Conservation (phyloP, 1,140 invertebrate genomes). For the Luehdorfia chinensis region DNA sequence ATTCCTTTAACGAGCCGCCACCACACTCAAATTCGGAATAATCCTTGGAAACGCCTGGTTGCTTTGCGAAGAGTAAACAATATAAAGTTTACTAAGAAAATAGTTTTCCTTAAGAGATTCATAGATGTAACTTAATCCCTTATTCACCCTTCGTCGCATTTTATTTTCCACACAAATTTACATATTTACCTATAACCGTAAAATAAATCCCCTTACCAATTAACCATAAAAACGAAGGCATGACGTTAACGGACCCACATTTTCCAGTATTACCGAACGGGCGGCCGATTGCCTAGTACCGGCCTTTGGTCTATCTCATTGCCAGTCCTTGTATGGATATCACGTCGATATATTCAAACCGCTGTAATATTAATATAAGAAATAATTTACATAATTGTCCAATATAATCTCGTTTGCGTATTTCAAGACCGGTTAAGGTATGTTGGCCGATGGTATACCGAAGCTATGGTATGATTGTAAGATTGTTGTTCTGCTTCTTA, state of each 20-base stretch:
- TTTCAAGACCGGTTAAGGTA: neutral
- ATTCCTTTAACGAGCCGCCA: no score
- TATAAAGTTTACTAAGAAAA: no score
- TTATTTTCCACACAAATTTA: neutral
- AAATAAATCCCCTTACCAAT: neutral
- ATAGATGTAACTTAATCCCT: no score
- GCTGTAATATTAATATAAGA: constrained; percentile 2
- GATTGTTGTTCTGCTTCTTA: no score
- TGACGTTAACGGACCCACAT: neutral
- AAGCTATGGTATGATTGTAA: no score
- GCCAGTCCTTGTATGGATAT: constrained; percentile 4
- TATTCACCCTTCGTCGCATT: no score
- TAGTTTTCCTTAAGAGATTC: no score
- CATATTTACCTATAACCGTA: neutral
- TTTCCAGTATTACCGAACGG: neutral
- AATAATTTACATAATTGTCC: constrained; percentile 5
- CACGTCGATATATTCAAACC: constrained; percentile 1
- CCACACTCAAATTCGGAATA: no score
- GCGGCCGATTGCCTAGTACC: neutral
- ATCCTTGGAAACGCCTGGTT: no score
- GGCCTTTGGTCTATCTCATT: constrained; percentile 1
- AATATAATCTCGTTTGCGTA: neutral
- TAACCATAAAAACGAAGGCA: neutral
- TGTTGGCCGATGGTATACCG: no score
- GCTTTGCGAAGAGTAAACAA: no score